These are phyloP conservation scores for Catharus minimus DNA, from an alignment of 2,113 vertebrate species.

Conservation along the genomic window DNA sequence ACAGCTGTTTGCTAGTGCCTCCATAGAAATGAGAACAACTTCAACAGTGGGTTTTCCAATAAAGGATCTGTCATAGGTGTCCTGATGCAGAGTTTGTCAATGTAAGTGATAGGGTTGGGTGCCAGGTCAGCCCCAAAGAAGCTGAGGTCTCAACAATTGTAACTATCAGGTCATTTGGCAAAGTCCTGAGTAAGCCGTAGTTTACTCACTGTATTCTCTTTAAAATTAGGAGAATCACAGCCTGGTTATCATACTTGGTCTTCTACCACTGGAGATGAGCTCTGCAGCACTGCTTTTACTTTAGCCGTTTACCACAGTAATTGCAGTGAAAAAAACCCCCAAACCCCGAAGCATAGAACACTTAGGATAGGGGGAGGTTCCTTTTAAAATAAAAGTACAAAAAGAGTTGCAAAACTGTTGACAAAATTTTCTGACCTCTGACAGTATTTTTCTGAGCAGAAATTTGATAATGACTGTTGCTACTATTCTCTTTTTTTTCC, in stretches of 20 bases:
- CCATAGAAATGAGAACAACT: not conserved
- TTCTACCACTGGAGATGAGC: not conserved
- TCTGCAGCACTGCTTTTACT: not conserved
- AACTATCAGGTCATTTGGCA: not conserved
- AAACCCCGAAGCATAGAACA: not conserved
- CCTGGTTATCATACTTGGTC: not conserved
- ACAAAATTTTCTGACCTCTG: not conserved
- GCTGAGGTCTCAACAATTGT: not conserved
- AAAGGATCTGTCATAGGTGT: not conserved
- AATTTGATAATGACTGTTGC: not conserved
- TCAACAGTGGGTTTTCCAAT: not conserved
- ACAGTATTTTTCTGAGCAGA: not conserved
- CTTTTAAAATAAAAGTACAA: not conserved
- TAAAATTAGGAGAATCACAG: not conserved
- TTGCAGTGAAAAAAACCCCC: fast-evolving
- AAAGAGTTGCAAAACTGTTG: not conserved
- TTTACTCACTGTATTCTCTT: not conserved
- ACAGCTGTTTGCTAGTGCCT: not conserved
- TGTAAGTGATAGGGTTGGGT: fast-evolving
- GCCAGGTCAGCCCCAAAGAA: not conserved
- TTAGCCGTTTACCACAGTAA: not conserved
- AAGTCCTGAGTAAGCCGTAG: not conserved
- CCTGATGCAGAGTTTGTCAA: not conserved
- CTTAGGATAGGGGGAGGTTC: not conserved
- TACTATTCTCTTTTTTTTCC: fast-evolving